Percentiles rank a stretch among this genome's conserved stretches.
These are phyloP conservation scores for Thymelicus acteon DNA, from an alignment of 2,888 invertebrate species.

Conservation along the genomic window DNA sequence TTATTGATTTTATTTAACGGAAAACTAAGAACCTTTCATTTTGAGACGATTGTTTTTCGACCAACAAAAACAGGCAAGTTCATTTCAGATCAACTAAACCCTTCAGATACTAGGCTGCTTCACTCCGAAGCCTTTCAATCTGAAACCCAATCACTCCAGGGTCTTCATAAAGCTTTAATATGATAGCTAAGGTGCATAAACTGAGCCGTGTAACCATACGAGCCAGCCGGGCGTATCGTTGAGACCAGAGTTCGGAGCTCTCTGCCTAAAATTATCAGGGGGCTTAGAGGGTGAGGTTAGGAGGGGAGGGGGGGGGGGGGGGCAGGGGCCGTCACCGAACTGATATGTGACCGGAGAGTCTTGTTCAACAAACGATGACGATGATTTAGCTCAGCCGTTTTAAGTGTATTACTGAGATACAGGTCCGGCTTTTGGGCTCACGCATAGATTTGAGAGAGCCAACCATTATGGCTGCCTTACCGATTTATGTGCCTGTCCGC, in stretches of 20 bases:
- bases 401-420: conserved; percentile 83
- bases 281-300: conserved; percentile 14
- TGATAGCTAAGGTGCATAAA: conserved; percentile 22
- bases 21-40: too few species aligned
- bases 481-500: conserved; percentile 73
- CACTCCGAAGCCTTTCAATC: not conserved
- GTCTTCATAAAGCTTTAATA: conserved; percentile 20
- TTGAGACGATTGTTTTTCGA: too few species aligned
- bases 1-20: too few species aligned
- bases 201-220: not conserved
- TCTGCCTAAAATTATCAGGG: conserved; percentile 65
- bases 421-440: conserved; percentile 80
- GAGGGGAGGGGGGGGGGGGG: conserved; percentile 42
- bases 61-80: too few species aligned
- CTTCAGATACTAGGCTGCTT: too few species aligned
- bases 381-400: conserved; percentile 84
- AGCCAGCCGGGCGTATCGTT: conserved; percentile 13
- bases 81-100: too few species aligned
- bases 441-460: conserved; percentile 80
- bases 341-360: conserved; percentile 85
- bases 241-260: conserved; percentile 26
- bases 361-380: conserved; percentile 85
- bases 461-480: conserved; percentile 71
- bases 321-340: conserved; percentile 64
- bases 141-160: conserved; percentile 17